A percentile compares a stretch with the other conserved stretches of the same genome.
phyloP scores from a whole-genome alignment of 2,113 vertebrate genomes.

The Cyphomyrus discorhynchus region DNA sequence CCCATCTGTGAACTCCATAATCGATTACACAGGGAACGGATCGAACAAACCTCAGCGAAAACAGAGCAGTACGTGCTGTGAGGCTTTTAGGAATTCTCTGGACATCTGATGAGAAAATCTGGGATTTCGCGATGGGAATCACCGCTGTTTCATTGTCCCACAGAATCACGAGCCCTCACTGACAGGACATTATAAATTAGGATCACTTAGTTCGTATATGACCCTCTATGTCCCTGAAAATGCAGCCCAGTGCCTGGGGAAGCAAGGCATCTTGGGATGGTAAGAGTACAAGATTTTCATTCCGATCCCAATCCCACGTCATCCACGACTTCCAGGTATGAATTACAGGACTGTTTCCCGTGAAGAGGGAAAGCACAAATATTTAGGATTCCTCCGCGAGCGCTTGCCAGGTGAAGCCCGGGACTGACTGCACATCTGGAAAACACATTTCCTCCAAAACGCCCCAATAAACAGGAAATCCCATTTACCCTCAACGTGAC shows the following conservation, averaged over 20 bases:
- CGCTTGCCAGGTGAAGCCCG: constrained; percentile 53
- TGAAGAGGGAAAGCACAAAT: background rate
- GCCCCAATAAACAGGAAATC: background rate
- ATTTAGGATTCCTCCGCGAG: constrained; percentile 32
- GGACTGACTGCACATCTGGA: constrained; percentile 54
- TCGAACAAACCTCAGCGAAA: background rate
- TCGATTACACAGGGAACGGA: background rate
- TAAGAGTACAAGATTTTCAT: background rate
- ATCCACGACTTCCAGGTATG: background rate
- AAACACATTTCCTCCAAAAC: background rate
- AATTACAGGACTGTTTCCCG: background rate
- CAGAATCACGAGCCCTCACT: background rate
- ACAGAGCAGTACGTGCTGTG: background rate
- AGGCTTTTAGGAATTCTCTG: background rate
- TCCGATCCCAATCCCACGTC: background rate
- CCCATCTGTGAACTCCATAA: background rate
- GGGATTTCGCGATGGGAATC: background rate
- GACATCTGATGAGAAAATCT: background rate
- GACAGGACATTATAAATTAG: background rate
- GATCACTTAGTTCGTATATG: background rate
- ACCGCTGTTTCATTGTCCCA: background rate
- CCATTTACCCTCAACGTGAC: background rate
- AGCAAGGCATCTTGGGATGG: background rate
- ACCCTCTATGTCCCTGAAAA: background rate
- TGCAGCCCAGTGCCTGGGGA: background rate